Conservation (phyloP, 2,113 vertebrate species). For the Hippocampus comes region DNA sequence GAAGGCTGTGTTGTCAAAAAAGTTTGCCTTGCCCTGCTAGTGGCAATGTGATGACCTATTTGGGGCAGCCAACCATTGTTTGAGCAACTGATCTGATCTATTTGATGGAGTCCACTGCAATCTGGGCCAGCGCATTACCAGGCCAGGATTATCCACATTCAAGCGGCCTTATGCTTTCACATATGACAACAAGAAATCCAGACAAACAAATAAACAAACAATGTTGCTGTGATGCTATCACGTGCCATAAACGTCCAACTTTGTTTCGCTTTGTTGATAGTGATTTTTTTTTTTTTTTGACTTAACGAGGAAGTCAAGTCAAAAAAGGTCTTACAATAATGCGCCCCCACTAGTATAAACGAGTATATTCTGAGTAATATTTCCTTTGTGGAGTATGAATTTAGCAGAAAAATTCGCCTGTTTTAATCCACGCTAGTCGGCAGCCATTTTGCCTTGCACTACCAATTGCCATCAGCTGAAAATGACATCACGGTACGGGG, state of each 20-base stretch:
- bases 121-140: slow-evolving; percentile 52
- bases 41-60: slow-evolving; percentile 10
- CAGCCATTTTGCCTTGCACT: no score
- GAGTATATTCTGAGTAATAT: no score
- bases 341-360: no score
- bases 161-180: slow-evolving; percentile 37
- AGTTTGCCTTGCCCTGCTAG: neutral
- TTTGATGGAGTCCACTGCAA: slow-evolving; percentile 16
- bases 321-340: no score
- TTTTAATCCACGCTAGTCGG: no score
- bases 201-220: slow-evolving; percentile 42
- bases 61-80: slow-evolving; percentile 14
- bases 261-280: neutral
- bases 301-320: no score
- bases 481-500: no score
- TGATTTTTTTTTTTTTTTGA: neutral
- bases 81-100: slow-evolving; percentile 26
- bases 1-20: neutral
- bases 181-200: slow-evolving; percentile 30
- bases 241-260: neutral
- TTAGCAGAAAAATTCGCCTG: no score
- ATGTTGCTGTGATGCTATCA: neutral
- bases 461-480: no score
- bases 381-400: no score
- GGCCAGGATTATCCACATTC: slow-evolving; percentile 44